Conservation (phyloP, 2,113 vertebrate species). For the Illadopsis cleaveri region DNA sequence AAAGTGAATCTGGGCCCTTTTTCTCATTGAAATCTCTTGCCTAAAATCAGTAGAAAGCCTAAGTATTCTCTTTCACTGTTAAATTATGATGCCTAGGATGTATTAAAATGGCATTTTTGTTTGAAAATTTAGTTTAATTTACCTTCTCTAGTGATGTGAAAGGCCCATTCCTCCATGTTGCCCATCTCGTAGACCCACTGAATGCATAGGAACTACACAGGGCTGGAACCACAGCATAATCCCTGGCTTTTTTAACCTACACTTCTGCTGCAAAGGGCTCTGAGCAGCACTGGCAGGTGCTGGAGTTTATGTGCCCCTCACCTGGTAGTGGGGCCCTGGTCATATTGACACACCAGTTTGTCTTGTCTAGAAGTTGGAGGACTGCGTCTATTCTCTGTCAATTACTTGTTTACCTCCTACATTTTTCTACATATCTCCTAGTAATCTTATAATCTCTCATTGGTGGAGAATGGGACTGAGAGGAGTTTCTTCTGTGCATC, state of each 20-base stretch:
- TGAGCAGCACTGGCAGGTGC: not conserved
- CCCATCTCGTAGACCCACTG: rapidly evolving
- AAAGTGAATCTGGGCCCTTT: not conserved
- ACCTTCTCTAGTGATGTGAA: not conserved
- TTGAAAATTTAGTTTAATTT: not conserved
- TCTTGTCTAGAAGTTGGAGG: not conserved
- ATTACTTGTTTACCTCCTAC: not conserved
- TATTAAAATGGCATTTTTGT: not conserved
- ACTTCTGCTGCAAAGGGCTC: not conserved
- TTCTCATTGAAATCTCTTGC: not conserved
- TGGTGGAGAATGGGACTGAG: not conserved
- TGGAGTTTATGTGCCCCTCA: not conserved
- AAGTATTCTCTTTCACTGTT: not conserved
- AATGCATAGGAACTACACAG: not conserved
- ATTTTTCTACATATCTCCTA: not conserved
- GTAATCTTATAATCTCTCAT: not conserved
- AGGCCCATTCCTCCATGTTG: not conserved
- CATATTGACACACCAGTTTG: not conserved
- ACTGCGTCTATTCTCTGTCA: not conserved
- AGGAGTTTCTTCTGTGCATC: not conserved
- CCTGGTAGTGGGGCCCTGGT: not conserved
- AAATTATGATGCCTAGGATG: not conserved
- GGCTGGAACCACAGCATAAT: not conserved
- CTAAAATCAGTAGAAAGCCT: not conserved
- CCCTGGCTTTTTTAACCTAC: not conserved